Evolutionary conservation across 1,140 invertebrate species (phyloP), one percentile per base, ranked within the genome.

Genomic region (Planococcus citri): DNA sequence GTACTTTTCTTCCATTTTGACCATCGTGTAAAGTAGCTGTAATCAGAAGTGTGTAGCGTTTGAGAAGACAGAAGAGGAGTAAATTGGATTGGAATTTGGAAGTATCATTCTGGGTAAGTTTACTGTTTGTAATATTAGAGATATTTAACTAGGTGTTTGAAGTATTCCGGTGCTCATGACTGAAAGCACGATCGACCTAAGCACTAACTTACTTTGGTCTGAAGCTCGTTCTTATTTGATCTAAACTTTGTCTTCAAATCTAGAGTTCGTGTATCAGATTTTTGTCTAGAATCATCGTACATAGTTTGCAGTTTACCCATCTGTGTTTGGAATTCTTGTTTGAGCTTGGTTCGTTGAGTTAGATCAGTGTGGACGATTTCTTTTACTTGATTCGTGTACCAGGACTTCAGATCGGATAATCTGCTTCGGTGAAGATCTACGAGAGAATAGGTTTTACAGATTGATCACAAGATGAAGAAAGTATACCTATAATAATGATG

Each of bases 1-100:
- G 27, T 70, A 68, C 25, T 37, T 51, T 37, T 72, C 69, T 60
- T 72, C 73, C 17, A 69, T 24, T 69, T 73, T 71, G 24, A 70
- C 69, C 20, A 71, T 72, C 58, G 72, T 71, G 58, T 68, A 70
- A 25, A 72, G 70, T 69, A 73, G 69, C 73, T 73, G 33, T 12
- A 61, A 69, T 9, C 22, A 58, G 51, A 64, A 51, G 6, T n/a
- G 17, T 37, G 14, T 37, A 37, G n/a, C n/a, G n/a, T n/a, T n/a
- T n/a, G n/a, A n/a, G n/a, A n/a, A n/a, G n/a, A n/a, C n/a, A n/a
- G n/a, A n/a, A n/a, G n/a, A n/a, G n/a, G n/a, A n/a, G n/a, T n/a
- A n/a, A n/a, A n/a, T n/a, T n/a, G n/a, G n/a, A n/a, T n/a, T n/a
- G n/a, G n/a, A n/a, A n/a, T n/a, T n/a, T n/a, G n/a, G n/a, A n/a